Percentiles rank a stretch among this genome's conserved stretches.
These are phyloP conservation scores for Drosophila pectinifera DNA, from an alignment of 1,140 invertebrate species.

Conservation along the genomic window DNA sequence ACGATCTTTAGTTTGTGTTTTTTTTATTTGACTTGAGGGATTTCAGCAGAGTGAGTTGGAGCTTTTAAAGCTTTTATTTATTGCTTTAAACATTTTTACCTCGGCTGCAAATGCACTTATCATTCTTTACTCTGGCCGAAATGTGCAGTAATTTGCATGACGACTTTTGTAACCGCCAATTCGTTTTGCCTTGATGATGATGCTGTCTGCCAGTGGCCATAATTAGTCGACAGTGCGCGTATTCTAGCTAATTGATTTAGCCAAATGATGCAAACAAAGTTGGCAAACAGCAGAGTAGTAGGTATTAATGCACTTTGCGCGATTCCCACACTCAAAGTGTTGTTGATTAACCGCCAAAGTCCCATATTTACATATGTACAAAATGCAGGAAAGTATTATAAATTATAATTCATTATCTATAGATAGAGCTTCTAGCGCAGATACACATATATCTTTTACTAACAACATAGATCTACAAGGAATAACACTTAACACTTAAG, in stretches of 20 bases:
- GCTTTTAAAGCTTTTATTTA: slow-evolving; percentile 5
- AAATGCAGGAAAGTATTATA: too few relatives aligned
- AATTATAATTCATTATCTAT: too few relatives aligned
- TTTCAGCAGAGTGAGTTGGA: slow-evolving; percentile 3
- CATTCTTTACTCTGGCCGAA: slow-evolving; percentile 13
- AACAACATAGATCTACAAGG: too few relatives aligned
- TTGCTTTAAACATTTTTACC: not conserved
- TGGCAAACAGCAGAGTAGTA: slow-evolving; percentile 5
- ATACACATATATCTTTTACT: too few relatives aligned
- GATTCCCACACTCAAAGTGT: slow-evolving; percentile 1
- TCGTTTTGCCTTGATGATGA: slow-evolving; percentile 17
- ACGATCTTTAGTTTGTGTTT: slow-evolving; percentile 5
- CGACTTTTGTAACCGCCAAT: slow-evolving; percentile 20
- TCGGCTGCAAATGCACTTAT: slow-evolving; percentile 17
- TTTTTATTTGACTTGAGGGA: not conserved
- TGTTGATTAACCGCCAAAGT: not conserved
- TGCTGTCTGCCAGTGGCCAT: slow-evolving; percentile 1
- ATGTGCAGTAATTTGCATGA: slow-evolving; percentile 26
- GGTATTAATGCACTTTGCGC: slow-evolving; percentile 9
- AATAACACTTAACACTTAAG: too few relatives aligned
- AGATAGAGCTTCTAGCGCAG: too few relatives aligned
- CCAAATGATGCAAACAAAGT: slow-evolving; percentile 30
- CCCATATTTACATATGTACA: too few relatives aligned
- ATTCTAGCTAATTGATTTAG: slow-evolving; percentile 32
- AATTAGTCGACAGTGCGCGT: slow-evolving; percentile 19